phyloP scores from a whole-genome alignment of 2,797 vertebrate genomes.

The Gymnoscopelus braueri region DNA sequence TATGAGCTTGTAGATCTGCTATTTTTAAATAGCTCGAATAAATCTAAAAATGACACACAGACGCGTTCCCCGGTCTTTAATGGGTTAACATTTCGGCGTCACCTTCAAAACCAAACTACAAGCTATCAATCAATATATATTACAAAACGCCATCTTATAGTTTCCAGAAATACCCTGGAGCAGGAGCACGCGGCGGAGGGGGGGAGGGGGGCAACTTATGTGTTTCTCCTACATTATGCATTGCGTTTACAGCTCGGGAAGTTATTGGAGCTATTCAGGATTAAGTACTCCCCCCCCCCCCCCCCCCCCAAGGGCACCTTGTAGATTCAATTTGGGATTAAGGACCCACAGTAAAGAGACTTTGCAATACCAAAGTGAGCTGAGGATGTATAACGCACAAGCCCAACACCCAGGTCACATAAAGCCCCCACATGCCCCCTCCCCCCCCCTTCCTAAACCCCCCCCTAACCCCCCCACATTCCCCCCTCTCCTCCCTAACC shows the following conservation, averaged over 20 bases:
- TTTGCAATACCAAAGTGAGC: constrained; percentile 61
- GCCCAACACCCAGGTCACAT: too few relatives aligned
- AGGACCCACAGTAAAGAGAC: constrained; percentile 66
- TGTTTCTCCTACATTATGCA: constrained; percentile 59
- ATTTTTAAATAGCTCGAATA: too few relatives aligned
- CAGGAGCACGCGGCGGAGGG: neutral
- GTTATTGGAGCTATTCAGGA: constrained; percentile 72
- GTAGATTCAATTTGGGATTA: constrained; percentile 83
- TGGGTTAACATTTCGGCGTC: constrained; percentile 50
- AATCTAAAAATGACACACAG: too few relatives aligned
- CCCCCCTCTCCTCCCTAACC: constrained; percentile 41
- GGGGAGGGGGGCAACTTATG: constrained; percentile 35
- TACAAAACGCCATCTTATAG: constrained; percentile 44
- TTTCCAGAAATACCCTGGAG: constrained; percentile 46
- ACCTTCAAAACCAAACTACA: constrained; percentile 68
- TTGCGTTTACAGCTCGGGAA: constrained; percentile 45
- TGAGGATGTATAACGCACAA: constrained; percentile 50
- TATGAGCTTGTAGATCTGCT: too few relatives aligned
- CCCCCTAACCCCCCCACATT: constrained; percentile 53
- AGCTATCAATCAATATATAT: constrained; percentile 66
- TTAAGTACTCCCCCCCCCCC: constrained; percentile 57
- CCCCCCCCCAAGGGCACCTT: constrained; percentile 75
- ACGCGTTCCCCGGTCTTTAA: too few relatives aligned
- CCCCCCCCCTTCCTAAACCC: constrained; percentile 42
- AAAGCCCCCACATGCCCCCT: neutral